Evolutionary conservation across 2,888 invertebrate species (phyloP), one percentile per base, ranked within the genome.

Genomic region (Galeopsomyia nigrocyanea): DNA sequence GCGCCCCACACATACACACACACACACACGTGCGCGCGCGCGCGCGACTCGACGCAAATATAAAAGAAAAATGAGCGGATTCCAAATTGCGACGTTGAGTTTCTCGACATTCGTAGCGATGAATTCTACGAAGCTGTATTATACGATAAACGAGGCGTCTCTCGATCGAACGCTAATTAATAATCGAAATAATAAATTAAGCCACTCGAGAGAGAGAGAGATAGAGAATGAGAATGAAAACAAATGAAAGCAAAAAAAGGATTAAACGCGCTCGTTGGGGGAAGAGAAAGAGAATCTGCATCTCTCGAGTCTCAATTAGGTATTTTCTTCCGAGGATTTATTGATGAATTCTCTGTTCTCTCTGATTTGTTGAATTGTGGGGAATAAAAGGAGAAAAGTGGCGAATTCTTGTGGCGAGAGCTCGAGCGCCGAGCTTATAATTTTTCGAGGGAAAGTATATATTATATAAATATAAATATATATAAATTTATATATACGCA

Each of bases 401-500:
- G 21, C 50, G 22, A 58, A 55, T 62, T 62, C 60, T 26, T n/a
- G 55, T 57, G 13, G 22, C 53, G 66, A 31, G 31, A 10, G 63
- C 57, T 17, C 57, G 26, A 56, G 62, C 57, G 62, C 61, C 51
- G 19, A 69, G 62, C 66, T 75, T 68, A 63, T 70, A 55, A 64
- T 70, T 75, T 70, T 61, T 61, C 72, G 61, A 74, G 71, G 63
- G 71, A 74, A 71, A 74, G 71, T 68, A 67, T 71, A 70, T 70
- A 71, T 69, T 64, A 70, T 26, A 57, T 46, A 63, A 63, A 70
- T 56, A 58, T 63, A 56, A n/a, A 61, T 53, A 66, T 60, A 56
- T 17, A 65, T 73, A n/a, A 69, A 67, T 73, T 61, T 68, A 75
- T 78, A 77, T 39, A 39, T 39, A 68, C 75, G 75, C 77, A 78